phyloP scores from a whole-genome alignment of 2,113 vertebrate species.

The Ailuropoda melanoleuca region DNA sequence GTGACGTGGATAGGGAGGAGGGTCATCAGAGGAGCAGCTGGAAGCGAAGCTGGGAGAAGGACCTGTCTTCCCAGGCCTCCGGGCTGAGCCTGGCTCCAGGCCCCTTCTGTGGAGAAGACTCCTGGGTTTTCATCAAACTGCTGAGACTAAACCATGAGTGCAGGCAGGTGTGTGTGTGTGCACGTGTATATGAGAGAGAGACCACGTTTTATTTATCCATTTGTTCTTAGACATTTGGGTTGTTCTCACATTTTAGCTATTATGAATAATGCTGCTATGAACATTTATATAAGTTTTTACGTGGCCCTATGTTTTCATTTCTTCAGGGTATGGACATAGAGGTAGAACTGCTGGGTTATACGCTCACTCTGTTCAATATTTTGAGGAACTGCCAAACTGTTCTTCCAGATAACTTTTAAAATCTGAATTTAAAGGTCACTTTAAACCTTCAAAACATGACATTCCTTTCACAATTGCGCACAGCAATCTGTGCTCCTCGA shows the following conservation, averaged over 20 bases:
- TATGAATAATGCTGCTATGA: not conserved
- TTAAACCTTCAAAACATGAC: conserved; percentile 68
- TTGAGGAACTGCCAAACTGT: not conserved
- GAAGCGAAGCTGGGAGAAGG: not conserved
- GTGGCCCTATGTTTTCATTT: not conserved
- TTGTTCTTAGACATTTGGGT: not conserved
- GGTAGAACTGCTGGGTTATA: not conserved
- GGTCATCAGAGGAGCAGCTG: not conserved
- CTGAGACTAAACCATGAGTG: not conserved
- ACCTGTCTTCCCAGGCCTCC: not conserved
- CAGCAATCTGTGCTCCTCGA: conserved; percentile 61
- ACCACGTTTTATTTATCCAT: not conserved
- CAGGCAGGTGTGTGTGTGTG: not conserved
- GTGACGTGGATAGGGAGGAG: not conserved
- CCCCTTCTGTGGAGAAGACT: not conserved
- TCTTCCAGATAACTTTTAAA: conserved; percentile 27
- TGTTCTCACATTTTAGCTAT: not conserved
- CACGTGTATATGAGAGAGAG: not conserved
- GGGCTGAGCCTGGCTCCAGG: not conserved
- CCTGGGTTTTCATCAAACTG: conserved; percentile 19
- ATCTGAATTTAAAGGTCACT: conserved; percentile 31
- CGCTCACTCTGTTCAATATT: not conserved
- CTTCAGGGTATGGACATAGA: not conserved
- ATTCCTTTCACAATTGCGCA: conserved; percentile 63
- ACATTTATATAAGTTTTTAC: not conserved